Base-by-base conservation (phyloP, 2,888 invertebrate species). In the Ceraclea dissimilis region DNA sequence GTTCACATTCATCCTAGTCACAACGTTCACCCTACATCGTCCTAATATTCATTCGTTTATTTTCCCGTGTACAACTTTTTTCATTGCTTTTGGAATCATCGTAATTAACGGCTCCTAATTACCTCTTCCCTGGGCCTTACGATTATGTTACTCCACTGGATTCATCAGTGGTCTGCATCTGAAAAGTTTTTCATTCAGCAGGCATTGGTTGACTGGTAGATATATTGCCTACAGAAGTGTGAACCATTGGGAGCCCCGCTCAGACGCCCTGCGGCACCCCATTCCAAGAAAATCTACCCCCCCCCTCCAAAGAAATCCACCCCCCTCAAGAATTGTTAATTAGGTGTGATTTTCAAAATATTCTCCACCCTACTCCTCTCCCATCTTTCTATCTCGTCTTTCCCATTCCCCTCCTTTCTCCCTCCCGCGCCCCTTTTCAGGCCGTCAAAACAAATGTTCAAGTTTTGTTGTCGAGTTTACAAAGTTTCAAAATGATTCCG, bases 181-280 rank as follows among this genome's bases (percentile, higher is more conserved):
- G 43, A 49, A 52, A 56, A 60, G 51, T 60, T 60, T 60, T 60
- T 58, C 56, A 60, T 56, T 60, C 58, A 33, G 49, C 56, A 47
- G 58, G 58, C 60, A 60, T 56, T 58, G 26, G 26, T 4, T 26
- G 26, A 26, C 26, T 58, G 54, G 58, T 60, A 58, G 60, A 60
- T 60, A 60, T 56, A 60, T 50, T 58, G 46, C 57, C 39, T 10
- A 10, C 5, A 26, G 26, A 26, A 26, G 10, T 26, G 26, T 26
- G 26, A 26, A 26, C 26, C 26, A 6, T 4, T 6, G 10, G 26
- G 10, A 26, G 26, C 4, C 4, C 26, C 26, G 10, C 10, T 26
- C 26, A 26, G 26, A 26, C 26, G 10, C 5, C 26, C 4, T n/a
- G n/a, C n/a, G 10, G 26, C 39, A 39, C 13, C 13, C 39, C 39